Evolutionary conservation across 2,797 vertebrate genomes (phyloP), one percentile per base, ranked within the genome.

Genomic region (Phylloscopus collybita): DNA sequence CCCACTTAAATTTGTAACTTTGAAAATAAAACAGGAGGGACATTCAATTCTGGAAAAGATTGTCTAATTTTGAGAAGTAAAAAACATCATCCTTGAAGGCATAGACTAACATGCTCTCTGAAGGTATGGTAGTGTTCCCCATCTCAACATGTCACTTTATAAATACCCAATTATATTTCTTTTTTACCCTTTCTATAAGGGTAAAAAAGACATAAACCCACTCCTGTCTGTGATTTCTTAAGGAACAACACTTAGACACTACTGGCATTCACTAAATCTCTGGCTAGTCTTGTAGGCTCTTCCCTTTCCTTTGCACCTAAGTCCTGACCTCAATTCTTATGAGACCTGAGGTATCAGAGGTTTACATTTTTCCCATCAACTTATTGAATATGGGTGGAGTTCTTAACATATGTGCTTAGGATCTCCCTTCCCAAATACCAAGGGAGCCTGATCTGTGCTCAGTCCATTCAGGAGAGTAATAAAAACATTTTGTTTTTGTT

Each of bases 401-500:
- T 71, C 22, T 75, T 57, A 74, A 67, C 15, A 53, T 25, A 26
- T 26, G 14, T 82, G 21, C 34, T 79, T 86, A 92, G 85, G 67
- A 49, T 75, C 18, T 87, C 74, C 29, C 65, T 70, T 53, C 34
- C 27, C 51, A 80, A 86, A 20, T 50, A 36, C 8, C n/a, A 6
- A 82, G 21, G 25, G 56, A 79, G 9, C 4, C 36, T 54, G 6
- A 65, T 67, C 14, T 51, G 19, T 75, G 32, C 13, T 93, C 38
- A 72, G 53, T 84, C 30, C 36, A 65, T 84, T 76, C 71, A 80
- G 42, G 61, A 86, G 70, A 80, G 5, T 29, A 40, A 50, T 74
- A 53, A 61, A 73, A 91, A 76, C 34, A 72, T 47, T 80, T 73
- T 94, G 74, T 17, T 84, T 94, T 66, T 95, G 67, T 67, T 91